Percentiles rank a stretch among this genome's conserved stretches.
Evolutionary conservation across 2,797 vertebrate species (phyloP).

Genomic region (Sarcoramphus papa): DNA sequence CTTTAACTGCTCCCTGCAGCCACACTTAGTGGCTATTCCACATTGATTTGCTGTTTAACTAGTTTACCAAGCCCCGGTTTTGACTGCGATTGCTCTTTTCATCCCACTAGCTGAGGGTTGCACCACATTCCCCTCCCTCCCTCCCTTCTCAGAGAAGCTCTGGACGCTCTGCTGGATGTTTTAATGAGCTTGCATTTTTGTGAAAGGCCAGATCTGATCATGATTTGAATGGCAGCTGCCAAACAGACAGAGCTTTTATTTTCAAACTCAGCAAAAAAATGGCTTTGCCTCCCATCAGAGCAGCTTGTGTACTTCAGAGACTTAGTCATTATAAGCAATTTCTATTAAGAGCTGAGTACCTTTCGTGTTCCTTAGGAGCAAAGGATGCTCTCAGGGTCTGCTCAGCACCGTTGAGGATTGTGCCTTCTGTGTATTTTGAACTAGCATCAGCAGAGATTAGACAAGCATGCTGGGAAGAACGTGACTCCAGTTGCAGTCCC

Average conservation of each 20-base stretch:
- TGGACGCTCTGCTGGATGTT: not conserved
- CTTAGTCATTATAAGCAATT: slow-evolving; percentile 7
- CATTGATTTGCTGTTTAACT: not conserved
- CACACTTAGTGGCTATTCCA: not conserved
- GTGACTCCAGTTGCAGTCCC: not conserved
- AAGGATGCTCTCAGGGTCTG: not conserved
- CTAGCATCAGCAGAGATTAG: slow-evolving; percentile 31
- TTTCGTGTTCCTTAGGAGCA: not conserved
- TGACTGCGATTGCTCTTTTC: not conserved
- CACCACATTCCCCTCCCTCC: not conserved
- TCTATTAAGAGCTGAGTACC: not conserved
- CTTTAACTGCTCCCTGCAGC: not conserved
- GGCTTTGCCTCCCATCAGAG: slow-evolving; percentile 16
- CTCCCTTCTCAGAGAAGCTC: not conserved
- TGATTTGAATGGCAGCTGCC: slow-evolving; percentile 48
- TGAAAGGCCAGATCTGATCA: slow-evolving; percentile 33
- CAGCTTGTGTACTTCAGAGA: slow-evolving; percentile 1
- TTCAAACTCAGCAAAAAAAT: slow-evolving; percentile 38
- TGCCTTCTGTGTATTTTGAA: slow-evolving; percentile 9
- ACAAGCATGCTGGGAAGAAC: not conserved
- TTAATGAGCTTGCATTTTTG: slow-evolving; percentile 61
- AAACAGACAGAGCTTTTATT: slow-evolving; percentile 11
- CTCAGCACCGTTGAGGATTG: not conserved
- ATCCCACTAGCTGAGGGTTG: not conserved
- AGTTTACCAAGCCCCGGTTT: not conserved